Evolutionary conservation across 2,797 vertebrate species (phyloP).

Genomic region (Lagorchestes hirsutus): DNA sequence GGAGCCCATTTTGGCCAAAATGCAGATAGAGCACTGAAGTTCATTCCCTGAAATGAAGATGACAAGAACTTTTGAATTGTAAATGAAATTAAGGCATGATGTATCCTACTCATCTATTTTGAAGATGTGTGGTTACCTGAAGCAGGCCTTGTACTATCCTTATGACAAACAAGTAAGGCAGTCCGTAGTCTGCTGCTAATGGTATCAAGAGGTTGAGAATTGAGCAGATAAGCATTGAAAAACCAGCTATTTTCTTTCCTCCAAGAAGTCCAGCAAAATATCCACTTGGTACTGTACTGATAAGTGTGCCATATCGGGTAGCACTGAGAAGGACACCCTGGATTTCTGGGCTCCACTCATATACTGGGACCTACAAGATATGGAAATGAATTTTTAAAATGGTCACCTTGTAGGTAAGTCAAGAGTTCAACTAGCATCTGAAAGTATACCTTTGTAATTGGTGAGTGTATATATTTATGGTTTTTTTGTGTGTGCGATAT

Average conservation of each 20-base stretch:
- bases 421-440: neutral
- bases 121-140: neutral
- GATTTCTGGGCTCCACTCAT: neutral
- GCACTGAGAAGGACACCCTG: neutral
- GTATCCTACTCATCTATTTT: neutral
- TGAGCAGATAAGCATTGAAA: neutral
- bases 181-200: neutral
- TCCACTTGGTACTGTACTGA: neutral
- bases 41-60: neutral
- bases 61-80: neutral
- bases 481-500: no score
- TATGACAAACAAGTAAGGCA: neutral
- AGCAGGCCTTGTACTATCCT: neutral
- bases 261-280: neutral
- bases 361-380: neutral
- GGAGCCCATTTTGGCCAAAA: neutral
- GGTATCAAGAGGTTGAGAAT: neutral
- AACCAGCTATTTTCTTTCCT: neutral
- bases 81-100: neutral
- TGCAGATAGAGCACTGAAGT: neutral
- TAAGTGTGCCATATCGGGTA: accelerated
- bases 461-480: no score
- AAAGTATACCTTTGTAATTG: neutral
- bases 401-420: neutral
- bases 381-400: neutral